Evolutionary conservation across 2,888 invertebrate genomes (phyloP).

Genomic region (Zhuqinia jingwanae): DNA sequence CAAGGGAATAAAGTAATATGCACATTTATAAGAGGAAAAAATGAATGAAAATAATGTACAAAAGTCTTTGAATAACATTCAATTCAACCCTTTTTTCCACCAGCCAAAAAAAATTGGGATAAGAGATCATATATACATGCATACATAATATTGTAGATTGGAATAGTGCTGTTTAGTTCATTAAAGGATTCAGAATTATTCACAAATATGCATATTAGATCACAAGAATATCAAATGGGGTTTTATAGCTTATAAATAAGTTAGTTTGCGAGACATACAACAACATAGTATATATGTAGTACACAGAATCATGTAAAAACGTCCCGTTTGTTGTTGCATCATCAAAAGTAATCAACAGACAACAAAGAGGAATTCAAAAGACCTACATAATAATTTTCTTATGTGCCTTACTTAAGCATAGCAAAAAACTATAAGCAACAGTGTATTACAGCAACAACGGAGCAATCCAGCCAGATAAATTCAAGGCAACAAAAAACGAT

Average conservation of each 20-base stretch:
- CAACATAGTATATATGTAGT: too few relatives aligned
- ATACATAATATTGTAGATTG: too few relatives aligned
- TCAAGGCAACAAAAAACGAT: background rate
- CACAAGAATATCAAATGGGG: background rate
- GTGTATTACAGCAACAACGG: too few relatives aligned
- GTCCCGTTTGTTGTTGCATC: background rate
- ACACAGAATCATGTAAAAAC: too few relatives aligned
- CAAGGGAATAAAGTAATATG: conserved; percentile 7
- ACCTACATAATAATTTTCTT: conserved; percentile 21
- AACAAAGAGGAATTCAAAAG: conserved; percentile 12
- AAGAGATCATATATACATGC: conserved; percentile 16
- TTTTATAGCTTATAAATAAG: background rate
- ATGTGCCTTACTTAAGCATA: too few relatives aligned
- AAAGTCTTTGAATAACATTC: background rate
- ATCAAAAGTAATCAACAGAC: background rate
- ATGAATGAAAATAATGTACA: conserved; percentile 12
- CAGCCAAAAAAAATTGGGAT: conserved; percentile 4
- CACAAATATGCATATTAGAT: conserved; percentile 43
- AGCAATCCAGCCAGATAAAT: background rate
- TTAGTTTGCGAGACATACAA: background rate
- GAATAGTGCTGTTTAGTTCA: conserved; percentile 42
- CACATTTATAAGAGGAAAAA: background rate
- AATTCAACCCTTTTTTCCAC: conserved; percentile 17
- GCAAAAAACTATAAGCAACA: too few relatives aligned
- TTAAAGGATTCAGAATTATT: conserved; percentile 48